These are phyloP conservation scores for Penaeus indicus DNA, from an alignment of 1,140 invertebrate species.

Conservation along the genomic window DNA sequence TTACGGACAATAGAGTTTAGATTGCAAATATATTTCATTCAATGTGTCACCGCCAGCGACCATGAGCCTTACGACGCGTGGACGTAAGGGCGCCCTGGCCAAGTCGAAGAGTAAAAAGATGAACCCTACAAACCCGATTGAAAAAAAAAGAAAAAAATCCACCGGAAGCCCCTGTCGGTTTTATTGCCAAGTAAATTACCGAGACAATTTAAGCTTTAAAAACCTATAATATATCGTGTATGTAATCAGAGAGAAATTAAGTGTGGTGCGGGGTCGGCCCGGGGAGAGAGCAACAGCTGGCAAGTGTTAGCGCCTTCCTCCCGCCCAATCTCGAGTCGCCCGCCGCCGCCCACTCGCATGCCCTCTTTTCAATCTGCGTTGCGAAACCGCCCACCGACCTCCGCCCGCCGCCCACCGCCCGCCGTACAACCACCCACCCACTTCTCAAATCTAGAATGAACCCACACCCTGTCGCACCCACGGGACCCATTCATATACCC, in stretches of 20 bases:
- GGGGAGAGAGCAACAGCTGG: slow-evolving; percentile 45
- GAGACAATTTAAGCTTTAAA: slow-evolving; percentile 58
- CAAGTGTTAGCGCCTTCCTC: slow-evolving; percentile 5
- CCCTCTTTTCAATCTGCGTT: no score
- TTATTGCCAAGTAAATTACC: slow-evolving; percentile 57
- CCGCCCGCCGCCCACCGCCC: no score
- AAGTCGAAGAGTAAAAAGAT: neutral
- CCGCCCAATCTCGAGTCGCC: neutral
- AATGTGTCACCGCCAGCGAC: neutral
- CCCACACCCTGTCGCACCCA: no score
- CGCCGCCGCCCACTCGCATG: no score
- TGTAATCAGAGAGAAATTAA: slow-evolving; percentile 57
- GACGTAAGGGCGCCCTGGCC: neutral
- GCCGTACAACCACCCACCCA: no score
- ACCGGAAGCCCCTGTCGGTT: slow-evolving; percentile 55
- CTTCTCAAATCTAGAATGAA: no score
- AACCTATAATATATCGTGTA: slow-evolving; percentile 59
- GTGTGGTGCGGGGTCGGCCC: slow-evolving; percentile 29
- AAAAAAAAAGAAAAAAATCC: neutral
- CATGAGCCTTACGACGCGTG: neutral
- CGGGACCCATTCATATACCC: no score
- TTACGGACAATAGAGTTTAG: slow-evolving; percentile 14
- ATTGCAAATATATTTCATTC: slow-evolving; percentile 26
- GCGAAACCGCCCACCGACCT: no score
- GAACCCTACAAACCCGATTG: slow-evolving; percentile 1